phyloP scores from a whole-genome alignment of 1,140 invertebrate genomes.

The Drosophila novamexicana region DNA sequence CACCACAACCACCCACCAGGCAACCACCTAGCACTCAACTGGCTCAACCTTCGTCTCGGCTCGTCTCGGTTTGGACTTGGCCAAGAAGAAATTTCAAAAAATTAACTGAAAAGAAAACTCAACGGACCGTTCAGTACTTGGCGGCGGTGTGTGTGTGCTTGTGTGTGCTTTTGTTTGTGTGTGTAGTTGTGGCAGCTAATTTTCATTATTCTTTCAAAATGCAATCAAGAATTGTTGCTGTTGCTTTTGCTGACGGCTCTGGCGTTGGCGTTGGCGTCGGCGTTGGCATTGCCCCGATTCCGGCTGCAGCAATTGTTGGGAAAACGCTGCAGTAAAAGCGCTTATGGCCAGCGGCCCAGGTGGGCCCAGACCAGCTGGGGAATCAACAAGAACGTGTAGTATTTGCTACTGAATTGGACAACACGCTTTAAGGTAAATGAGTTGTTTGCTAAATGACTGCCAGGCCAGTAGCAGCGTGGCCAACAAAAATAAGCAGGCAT shows the following conservation, averaged over 20 bases:
- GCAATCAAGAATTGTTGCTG: slow-evolving; percentile 77
- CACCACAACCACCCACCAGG: background rate
- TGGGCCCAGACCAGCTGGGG: slow-evolving; percentile 9
- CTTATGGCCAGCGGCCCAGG: slow-evolving; percentile 31
- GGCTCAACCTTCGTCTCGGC: slow-evolving; percentile 25
- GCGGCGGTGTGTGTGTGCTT: slow-evolving; percentile 9
- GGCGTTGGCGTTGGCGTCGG: background rate
- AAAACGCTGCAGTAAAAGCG: slow-evolving; percentile 43
- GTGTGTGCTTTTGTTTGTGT: slow-evolving; percentile 16
- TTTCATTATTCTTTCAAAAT: slow-evolving; percentile 82
- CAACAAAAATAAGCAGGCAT: slow-evolving; percentile 14
- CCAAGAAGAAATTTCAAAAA: slow-evolving; percentile 43
- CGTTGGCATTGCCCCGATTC: slow-evolving; percentile 16
- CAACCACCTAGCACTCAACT: background rate
- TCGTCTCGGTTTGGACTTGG: slow-evolving; percentile 25
- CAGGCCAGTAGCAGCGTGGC: background rate
- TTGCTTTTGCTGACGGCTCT: slow-evolving; percentile 14
- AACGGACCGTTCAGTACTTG: slow-evolving; percentile 40
- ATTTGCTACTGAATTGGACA: slow-evolving; percentile 60
- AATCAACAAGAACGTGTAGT: slow-evolving; percentile 5
- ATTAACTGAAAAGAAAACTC: slow-evolving; percentile 70
- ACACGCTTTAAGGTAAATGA: slow-evolving; percentile 65
- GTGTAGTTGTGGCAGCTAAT: slow-evolving; percentile 76
- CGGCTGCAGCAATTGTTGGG: slow-evolving; percentile 16
- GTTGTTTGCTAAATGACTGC: slow-evolving; percentile 41